Evolutionary conservation across 2,888 invertebrate species (phyloP).

Genomic region (Scaptomyza caliginosa): DNA sequence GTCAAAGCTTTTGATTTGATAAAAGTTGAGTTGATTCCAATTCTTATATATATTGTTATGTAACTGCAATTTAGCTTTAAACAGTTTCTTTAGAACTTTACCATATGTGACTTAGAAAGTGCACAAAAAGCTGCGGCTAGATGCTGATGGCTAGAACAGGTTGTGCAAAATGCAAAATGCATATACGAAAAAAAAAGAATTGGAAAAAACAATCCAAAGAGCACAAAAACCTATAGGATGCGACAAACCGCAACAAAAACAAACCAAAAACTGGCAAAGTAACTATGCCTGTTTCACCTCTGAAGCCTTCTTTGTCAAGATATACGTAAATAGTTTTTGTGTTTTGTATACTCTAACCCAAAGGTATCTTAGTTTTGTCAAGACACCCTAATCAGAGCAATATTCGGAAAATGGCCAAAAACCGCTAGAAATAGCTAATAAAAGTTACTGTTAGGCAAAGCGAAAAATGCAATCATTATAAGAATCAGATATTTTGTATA

Average conservation of each 20-base stretch:
- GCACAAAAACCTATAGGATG: constrained; percentile 37
- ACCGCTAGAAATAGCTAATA: neutral
- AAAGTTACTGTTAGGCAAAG: no score
- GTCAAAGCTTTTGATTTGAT: constrained; percentile 35
- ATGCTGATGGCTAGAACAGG: constrained; percentile 12
- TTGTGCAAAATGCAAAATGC: constrained; percentile 15
- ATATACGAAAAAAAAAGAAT: constrained; percentile 5
- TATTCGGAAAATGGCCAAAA: neutral
- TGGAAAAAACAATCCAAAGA: constrained; percentile 28
- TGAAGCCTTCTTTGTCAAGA: constrained; percentile 2
- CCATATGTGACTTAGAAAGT: neutral
- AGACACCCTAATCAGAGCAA: no score
- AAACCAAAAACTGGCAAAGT: constrained; percentile 33
- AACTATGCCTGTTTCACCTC: constrained; percentile 28
- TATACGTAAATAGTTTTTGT: constrained; percentile 13
- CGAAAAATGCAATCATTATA: no score
- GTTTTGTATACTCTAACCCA: neutral
- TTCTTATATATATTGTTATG: neutral
- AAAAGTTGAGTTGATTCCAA: no score
- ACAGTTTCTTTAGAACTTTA: neutral
- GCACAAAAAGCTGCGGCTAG: constrained; percentile 1
- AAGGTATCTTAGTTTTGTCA: neutral
- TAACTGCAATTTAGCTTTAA: neutral
- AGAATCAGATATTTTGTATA: no score
- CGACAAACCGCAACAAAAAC: constrained; percentile 23